These are phyloP conservation scores for Junco hyemalis DNA, from an alignment of 2,113 vertebrate genomes.

Conservation along the genomic window DNA sequence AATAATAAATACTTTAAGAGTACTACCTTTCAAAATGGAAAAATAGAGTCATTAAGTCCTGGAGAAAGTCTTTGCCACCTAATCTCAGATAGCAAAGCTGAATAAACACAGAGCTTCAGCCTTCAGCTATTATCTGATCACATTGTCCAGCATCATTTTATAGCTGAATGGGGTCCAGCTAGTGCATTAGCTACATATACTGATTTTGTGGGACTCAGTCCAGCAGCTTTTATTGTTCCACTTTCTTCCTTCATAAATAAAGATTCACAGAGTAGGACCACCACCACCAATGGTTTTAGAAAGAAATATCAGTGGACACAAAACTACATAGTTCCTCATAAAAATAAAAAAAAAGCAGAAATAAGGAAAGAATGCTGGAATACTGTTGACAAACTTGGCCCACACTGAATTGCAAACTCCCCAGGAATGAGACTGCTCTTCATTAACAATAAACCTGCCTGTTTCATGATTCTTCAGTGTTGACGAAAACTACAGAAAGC, in stretches of 20 bases:
- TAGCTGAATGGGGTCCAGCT: conserved; percentile 45
- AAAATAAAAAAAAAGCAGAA: not conserved
- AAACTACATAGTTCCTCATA: not conserved
- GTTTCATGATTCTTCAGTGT: not conserved
- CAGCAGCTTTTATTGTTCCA: not conserved
- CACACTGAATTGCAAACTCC: not conserved
- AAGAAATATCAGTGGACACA: not conserved
- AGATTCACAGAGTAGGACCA: not conserved
- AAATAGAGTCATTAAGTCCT: conserved; percentile 1
- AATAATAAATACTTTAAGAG: conserved; percentile 14
- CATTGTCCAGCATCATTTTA: conserved; percentile 7
- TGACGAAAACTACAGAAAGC: not conserved
- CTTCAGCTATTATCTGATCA: conserved; percentile 42
- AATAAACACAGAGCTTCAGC: conserved; percentile 25
- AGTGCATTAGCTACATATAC: conserved; percentile 38
- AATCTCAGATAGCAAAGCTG: conserved; percentile 45
- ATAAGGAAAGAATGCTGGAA: not conserved
- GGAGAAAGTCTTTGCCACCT: conserved; percentile 16
- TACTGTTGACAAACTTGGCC: not conserved
- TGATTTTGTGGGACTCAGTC: conserved; percentile 6
- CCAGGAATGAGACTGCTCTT: not conserved
- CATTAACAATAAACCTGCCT: not conserved
- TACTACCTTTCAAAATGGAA: conserved; percentile 26
- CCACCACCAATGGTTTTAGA: not conserved
- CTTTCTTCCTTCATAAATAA: not conserved